Percentiles rank a stretch among this genome's conserved stretches.
Conservation (phyloP, 1,140 invertebrate genomes). For the Ceratina japonica region DNA sequence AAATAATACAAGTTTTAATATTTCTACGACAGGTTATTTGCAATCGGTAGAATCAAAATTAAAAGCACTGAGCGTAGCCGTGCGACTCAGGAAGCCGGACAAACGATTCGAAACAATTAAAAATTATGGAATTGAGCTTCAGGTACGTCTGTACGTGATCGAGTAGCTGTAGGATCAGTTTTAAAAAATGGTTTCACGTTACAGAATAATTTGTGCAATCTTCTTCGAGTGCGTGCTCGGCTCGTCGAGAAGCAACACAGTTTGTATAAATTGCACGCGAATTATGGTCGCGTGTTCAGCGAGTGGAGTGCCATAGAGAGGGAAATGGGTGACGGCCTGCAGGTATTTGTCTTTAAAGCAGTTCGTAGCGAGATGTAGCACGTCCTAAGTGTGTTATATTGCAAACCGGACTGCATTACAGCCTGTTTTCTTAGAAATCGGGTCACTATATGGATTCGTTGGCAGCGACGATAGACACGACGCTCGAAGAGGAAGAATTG, state of each 20-base stretch:
- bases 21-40: constrained; percentile 81
- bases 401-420: constrained; percentile 56
- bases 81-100: constrained; percentile 87
- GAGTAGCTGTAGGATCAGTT: background rate
- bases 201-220: constrained; percentile 78
- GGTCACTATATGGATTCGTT: constrained; percentile 88
- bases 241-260: constrained; percentile 89
- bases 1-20: background rate
- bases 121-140: constrained; percentile 87
- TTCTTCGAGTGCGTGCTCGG: constrained; percentile 81
- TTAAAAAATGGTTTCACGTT: constrained; percentile 23
- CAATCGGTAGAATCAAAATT: constrained; percentile 88
- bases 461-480: constrained; percentile 87
- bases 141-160: constrained; percentile 77
- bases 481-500: constrained; percentile 90
- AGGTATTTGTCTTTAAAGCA: constrained; percentile 74
- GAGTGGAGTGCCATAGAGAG: constrained; percentile 93
- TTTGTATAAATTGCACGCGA: constrained; percentile 89
- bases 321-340: constrained; percentile 89
- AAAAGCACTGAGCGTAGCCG: constrained; percentile 87
- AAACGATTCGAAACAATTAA: constrained; percentile 88
- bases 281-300: constrained; percentile 90
- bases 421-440: constrained; percentile 79
- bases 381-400: constrained; percentile 35
- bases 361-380: background rate